A percentile compares a stretch with the other conserved stretches of the same genome.
Conservation (phyloP, 2,888 invertebrate genomes). For the Panopea generosa region DNA sequence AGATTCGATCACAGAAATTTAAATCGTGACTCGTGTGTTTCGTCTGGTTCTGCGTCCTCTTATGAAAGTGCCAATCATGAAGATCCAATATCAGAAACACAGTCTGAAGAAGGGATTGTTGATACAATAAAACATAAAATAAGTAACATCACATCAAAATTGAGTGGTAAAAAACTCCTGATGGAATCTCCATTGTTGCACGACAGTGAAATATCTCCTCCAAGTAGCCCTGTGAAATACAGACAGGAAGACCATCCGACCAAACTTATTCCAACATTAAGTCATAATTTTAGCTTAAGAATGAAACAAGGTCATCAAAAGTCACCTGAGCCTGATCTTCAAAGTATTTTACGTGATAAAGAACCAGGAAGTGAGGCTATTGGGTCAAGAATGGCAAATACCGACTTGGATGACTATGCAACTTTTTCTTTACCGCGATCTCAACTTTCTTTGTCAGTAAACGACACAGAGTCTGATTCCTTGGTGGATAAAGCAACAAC, state of each 20-base stretch:
- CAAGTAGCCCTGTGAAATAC: slow-evolving; percentile 23
- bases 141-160: slow-evolving; percentile 68
- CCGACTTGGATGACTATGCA: slow-evolving; percentile 64
- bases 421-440: slow-evolving; percentile 53
- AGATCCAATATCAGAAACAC: slow-evolving; percentile 27
- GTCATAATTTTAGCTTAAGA: slow-evolving; percentile 50
- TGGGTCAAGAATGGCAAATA: slow-evolving; percentile 75
- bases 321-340: slow-evolving; percentile 58
- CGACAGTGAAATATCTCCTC: slow-evolving; percentile 8
- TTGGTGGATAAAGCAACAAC: neutral
- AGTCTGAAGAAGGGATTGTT: slow-evolving; percentile 69
- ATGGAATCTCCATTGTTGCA: slow-evolving; percentile 4
- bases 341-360: slow-evolving; percentile 69
- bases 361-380: slow-evolving; percentile 72
- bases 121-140: slow-evolving; percentile 78
- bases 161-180: slow-evolving; percentile 57
- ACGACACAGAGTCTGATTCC: slow-evolving; percentile 13
- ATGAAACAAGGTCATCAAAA: slow-evolving; percentile 32
- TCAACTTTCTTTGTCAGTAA: slow-evolving; percentile 9
- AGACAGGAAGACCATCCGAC: slow-evolving; percentile 50
- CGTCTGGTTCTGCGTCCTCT: slow-evolving; percentile 75
- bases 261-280: slow-evolving; percentile 29
- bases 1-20: slow-evolving; percentile 39
- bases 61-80: slow-evolving; percentile 70
- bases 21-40: slow-evolving; percentile 73